phyloP scores from a whole-genome alignment of 2,888 invertebrate species.

The Eristalis arbustorum region DNA sequence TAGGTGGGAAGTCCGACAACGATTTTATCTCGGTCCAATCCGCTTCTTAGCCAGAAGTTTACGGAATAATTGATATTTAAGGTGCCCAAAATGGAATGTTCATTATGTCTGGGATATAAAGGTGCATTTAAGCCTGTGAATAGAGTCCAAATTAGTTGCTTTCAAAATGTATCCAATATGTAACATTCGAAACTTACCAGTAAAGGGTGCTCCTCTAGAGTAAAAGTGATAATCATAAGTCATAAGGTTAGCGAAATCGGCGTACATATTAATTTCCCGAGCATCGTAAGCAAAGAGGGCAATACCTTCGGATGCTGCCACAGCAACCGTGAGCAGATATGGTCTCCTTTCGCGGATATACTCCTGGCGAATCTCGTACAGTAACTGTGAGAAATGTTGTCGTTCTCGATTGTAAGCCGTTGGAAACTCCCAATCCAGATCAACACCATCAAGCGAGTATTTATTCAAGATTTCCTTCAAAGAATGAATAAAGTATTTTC shows the following conservation, averaged over 20 bases:
- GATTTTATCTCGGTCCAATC: conserved; percentile 89
- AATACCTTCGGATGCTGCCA: conserved; percentile 89
- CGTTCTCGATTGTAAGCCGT: conserved; percentile 84
- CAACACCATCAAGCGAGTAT: conserved; percentile 77
- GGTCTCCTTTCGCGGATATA: conserved; percentile 83
- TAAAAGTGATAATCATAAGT: conserved; percentile 94
- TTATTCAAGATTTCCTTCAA: conserved; percentile 79
- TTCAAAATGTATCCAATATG: neutral
- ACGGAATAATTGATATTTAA: conserved; percentile 91
- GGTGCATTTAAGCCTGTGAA: conserved; percentile 89
- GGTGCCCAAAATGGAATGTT: conserved; percentile 85
- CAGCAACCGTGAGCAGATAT: conserved; percentile 87
- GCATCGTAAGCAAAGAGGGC: conserved; percentile 90
- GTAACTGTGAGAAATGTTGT: conserved; percentile 87
- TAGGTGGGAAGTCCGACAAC: conserved; percentile 93
- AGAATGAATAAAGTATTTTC: conserved; percentile 84
- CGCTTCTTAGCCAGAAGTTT: conserved; percentile 87
- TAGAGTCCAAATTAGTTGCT: neutral
- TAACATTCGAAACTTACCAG: conserved; percentile 80
- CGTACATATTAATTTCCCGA: conserved; percentile 87
- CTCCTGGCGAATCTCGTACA: conserved; percentile 87
- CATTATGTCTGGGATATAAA: conserved; percentile 83
- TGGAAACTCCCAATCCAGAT: conserved; percentile 95
- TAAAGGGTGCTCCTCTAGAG: conserved; percentile 88
- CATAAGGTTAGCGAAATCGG: conserved; percentile 95